Evolutionary conservation across 2,888 invertebrate species (phyloP), one percentile per base, ranked within the genome.

Genomic region (Itoplectis maculator): DNA sequence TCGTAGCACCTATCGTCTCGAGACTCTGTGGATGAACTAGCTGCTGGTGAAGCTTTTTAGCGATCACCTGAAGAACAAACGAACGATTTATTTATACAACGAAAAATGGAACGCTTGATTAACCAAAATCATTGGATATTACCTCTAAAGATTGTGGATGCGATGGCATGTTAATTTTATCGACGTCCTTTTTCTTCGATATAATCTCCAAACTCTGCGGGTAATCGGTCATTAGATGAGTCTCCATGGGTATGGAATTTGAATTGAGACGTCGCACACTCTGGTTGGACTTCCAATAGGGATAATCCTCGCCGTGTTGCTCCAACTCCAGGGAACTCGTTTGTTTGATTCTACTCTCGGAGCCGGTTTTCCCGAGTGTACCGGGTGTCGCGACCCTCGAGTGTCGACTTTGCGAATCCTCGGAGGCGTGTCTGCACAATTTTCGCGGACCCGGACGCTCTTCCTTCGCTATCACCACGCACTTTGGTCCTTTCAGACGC

Each of bases 251-350:
- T 82, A 91, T 91, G 0, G 91, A 92, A 84, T 89, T 91, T 2
- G 91, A 91, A 84, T 91, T 89, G 11, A 90, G 86, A 75, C 91
- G 86, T n/a, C 91, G 84, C 7, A 91, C 90, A 73, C 90, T 91
- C 80, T 91, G 91, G 85, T 91, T 91, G 1, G 89, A 92, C 45
- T 91, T 92, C 92, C 92, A 92, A 45, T 91, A 92, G 20, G 90
- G 87, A 85, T 89, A 92, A 80, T 92, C 91, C 42, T 92, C 91
- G 2, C 86, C 87, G 66, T 90, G 89, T 65, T 90, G 89, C 73
- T 92, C 92, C 74, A 95, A 91, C 87, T 95, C 95, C 23, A 95
- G 90, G 0, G 95, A 95, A 49, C 95, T 94, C 7, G 94, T 94
- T 82, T 94, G 94, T 86, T 94, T 94, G 79, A 94, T 93, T 79